Evolutionary conservation across 2,888 invertebrate species (phyloP), one percentile per base, ranked within the genome.

Genomic region (Euclidia mi): DNA sequence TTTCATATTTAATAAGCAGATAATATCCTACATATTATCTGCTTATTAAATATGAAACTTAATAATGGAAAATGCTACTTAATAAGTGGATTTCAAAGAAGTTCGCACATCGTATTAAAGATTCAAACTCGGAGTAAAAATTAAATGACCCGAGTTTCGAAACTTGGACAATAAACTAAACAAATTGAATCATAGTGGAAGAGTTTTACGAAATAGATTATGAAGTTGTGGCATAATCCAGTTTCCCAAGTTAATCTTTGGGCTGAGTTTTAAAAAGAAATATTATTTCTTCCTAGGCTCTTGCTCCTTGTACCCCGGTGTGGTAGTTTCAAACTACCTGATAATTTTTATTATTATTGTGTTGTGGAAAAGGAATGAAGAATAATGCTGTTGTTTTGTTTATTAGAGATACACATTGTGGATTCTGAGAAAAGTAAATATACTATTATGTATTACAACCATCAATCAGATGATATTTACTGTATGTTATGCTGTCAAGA

Each of bases 181-280:
- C 17, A 65, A 71, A 71, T 72, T 71, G 59, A 73, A 71, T 75
- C 41, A 59, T 66, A 58, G 48, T 53, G 15, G 15, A 42, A 32
- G 17, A 52, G n/a, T 51, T 53, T 52, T 37, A 46, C 18, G 29
- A 62, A 69, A 66, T 64, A 60, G 59, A 75, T 75, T 72, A 62
- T 48, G 31, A 76, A 74, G 44, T 70, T 70, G 28, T 34, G 10
- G 41, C 42, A 35, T 72, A 70, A 72, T 70, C 50, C 56, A 52
- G 52, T 58, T 65, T 56, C 11, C 3, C 3, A 34, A 71, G 52
- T 69, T 65, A 71, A 59, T 69, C 60, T 45, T 46, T 32, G 10
- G 46, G 43, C 52, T 42, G 10, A 63, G 45, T 57, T 69, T 37
- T 17, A 47, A 56, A 50, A 55, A 56, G 40, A 56, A 60, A 64